Evolutionary conservation across 2,113 vertebrate genomes (phyloP), one percentile per base, ranked within the genome.

Genomic region (Menidia beryllina): DNA sequence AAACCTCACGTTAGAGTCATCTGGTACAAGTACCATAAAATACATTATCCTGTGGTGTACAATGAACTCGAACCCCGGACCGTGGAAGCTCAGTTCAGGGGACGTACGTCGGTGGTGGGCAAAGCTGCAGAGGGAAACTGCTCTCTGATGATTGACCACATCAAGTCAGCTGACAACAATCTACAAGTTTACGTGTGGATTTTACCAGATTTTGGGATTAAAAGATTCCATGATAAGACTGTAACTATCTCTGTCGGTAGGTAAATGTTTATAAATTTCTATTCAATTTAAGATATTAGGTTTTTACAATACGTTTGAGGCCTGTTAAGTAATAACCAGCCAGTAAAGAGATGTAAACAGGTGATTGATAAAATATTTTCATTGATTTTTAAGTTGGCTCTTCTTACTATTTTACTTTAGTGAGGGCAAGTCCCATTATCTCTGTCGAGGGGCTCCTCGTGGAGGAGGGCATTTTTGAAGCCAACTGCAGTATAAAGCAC

Each of bases 131-230:
- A 79, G 2, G 86, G 87, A 52, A 52, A 84, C 74, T 91, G 86
- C 51, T 56, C 62, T 48, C 57, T 91, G 58, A 36, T 0, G 62
- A 86, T 88, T 36, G 0, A 75, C 9, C 19, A 75, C 1, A 47
- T 88, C 15, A 57, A n/a, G 0, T 9, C 0, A 21, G 10, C 17
- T 13, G 82, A 86, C 30, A 9, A 82, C 50, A 38, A 59, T 8
- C 30, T 86, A 15, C 0, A 4, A 2, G 3, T 87, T 15, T 91
- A 87, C n/a, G 73, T 69, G 4, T 89, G 84, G 77, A 68, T 89
- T 62, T 17, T 86, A 56, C 81, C 82, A 3, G 77, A 62, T 1
- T 12, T 34, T 1, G 2, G 5, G 7, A 19, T 0, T 26, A 66
- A 69, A 7, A 72, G 2, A 59, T 72, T 68, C 27, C 4, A 69